phyloP scores from a whole-genome alignment of 2,888 invertebrate genomes.

The Bellardia pandia region DNA sequence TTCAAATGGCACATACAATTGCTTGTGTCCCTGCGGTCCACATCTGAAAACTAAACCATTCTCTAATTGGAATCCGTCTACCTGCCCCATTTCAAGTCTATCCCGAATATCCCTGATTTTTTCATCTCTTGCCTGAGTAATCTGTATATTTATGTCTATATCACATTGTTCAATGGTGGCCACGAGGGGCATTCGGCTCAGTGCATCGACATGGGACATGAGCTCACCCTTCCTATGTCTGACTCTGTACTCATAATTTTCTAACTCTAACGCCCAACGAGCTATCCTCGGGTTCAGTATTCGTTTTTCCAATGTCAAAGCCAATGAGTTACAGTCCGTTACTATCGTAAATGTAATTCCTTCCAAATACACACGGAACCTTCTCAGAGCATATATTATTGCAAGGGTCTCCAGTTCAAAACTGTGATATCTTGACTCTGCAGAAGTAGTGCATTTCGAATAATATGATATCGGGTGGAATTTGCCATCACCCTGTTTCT shows the following conservation, averaged over 20 bases:
- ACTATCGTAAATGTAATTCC: too few relatives aligned
- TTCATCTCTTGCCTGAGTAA: background rate
- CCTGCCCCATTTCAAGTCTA: conserved; percentile 7
- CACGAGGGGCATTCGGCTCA: background rate
- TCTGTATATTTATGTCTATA: conserved; percentile 1
- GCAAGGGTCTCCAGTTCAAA: too few relatives aligned
- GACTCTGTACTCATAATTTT: background rate
- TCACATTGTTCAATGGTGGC: background rate
- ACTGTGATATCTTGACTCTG: too few relatives aligned
- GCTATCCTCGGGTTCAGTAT: too few relatives aligned
- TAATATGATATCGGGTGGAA: too few relatives aligned
- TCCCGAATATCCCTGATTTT: background rate
- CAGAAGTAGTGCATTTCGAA: too few relatives aligned
- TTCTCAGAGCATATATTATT: too few relatives aligned
- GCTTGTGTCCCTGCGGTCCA: background rate
- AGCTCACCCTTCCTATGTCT: background rate
- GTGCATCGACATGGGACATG: background rate
- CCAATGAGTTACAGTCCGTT: too few relatives aligned
- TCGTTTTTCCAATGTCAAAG: too few relatives aligned
- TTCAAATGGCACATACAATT: conserved; percentile 29
- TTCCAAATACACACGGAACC: too few relatives aligned
- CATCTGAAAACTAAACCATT: conserved; percentile 19
- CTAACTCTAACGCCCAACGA: background rate
- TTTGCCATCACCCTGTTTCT: too few relatives aligned
- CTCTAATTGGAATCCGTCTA: background rate